Evolutionary conservation across 2,888 invertebrate genomes (phyloP), one percentile per base, ranked within the genome.

Genomic region (Kryphioiulus occultus): DNA sequence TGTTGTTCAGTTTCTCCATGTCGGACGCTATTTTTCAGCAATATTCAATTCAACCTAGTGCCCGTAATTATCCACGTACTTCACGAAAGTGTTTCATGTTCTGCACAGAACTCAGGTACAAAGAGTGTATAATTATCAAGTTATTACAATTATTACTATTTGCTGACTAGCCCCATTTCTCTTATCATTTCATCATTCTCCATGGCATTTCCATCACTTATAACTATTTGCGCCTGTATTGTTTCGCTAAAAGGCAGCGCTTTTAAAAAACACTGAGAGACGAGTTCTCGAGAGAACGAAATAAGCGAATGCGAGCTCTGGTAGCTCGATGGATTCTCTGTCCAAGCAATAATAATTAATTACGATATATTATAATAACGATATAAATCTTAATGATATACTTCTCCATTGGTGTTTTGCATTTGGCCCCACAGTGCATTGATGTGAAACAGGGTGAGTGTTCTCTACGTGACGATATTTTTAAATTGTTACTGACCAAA

Each of bases 371-470:
- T 85, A 85, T 85, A 42, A 85, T 85, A 42, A 85, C 26, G 39
- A 85, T 85, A 85, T 85, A 44, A 85, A 42, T 85, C 39, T 85
- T 85, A 85, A 44, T 85, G 44, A 42, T 85, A 85, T 85, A 42
- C 44, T 85, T 44, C 85, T 44, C 85, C 85, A 39, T 85, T 85
- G 85, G 85, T 85, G 85, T 85, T 85, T 85, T 85, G 85, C 85
- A 85, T 85, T 85, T 85, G 85, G 85, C 85, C 85, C 85, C 85
- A 85, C 85, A 85, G 86, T 86, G 86, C 86, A 83, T 87, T 87
- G 83, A 86, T 86, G 86, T 86, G 86, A 84, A 84, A 87, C 87
- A 87, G 87, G 87, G 87, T 87, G 87, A 87, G 87, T 87, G 87
- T 87, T 87, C 78, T 86, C 39, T 44, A 42, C 84, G 86, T 86